These are phyloP conservation scores for Gila orcuttii DNA, from an alignment of 2,113 vertebrate species.

Conservation along the genomic window DNA sequence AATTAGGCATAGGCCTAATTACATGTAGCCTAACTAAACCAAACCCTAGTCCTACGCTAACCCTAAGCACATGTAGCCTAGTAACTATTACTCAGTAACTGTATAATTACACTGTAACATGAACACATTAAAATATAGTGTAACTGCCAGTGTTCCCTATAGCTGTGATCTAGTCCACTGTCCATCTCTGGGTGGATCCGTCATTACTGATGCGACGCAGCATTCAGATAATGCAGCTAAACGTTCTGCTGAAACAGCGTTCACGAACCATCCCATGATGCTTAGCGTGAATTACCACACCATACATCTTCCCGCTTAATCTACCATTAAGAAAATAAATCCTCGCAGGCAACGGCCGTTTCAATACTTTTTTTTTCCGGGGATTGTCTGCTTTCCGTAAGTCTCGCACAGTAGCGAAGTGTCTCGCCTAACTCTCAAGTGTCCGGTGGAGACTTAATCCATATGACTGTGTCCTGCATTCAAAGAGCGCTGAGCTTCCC, in stretches of 20 bases:
- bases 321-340: slow-evolving; percentile 40
- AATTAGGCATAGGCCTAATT: no score
- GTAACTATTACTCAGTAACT: no score
- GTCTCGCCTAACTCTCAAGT: slow-evolving; percentile 37
- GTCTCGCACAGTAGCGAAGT: slow-evolving; percentile 31
- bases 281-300: slow-evolving; percentile 26
- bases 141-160: background rate
- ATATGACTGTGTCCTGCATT: slow-evolving; percentile 45
- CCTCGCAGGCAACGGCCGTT: slow-evolving; percentile 24
- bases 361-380: background rate
- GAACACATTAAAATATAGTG: no score
- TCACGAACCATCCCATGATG: slow-evolving; percentile 23
- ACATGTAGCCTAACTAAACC: no score
- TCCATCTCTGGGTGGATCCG: background rate
- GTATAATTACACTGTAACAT: no score
- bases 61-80: no score
- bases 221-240: slow-evolving; percentile 23
- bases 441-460: slow-evolving; percentile 45
- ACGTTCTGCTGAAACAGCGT: slow-evolving; percentile 16
- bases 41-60: no score
- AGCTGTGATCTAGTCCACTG: background rate
- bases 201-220: background rate
- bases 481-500: slow-evolving; percentile 39
- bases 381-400: slow-evolving; percentile 30
- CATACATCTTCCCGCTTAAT: slow-evolving; percentile 31